Evolutionary conservation across 2,888 invertebrate species (phyloP), one percentile per base, ranked within the genome.

Genomic region (Dysmachus trigonus): DNA sequence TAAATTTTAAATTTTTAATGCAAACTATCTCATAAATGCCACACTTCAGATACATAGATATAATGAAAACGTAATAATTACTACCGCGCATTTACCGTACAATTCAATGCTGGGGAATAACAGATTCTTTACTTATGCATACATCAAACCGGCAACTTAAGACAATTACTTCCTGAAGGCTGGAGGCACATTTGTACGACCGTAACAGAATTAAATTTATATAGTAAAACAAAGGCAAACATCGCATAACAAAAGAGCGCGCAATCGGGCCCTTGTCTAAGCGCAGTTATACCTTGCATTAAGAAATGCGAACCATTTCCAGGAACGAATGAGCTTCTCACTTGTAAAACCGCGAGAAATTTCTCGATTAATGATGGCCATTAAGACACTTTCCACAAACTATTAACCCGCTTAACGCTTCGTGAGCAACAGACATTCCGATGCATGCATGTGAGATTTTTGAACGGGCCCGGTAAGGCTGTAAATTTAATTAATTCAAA

Each of bases 401-500:
- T 62, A 62, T 62, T 62, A 27, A 62, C 62, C 62, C 62, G 10
- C 62, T 62, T 62, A 62, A 62, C 22, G 62, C 62, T 62, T 27
- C 62, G 62, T 62, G 62, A 27, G 62, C 62, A 62, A 8, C 2
- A 62, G 27, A 10, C 27, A 62, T 62, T 22, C 27, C 18, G 13
- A 22, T 47, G 27, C 27, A 62, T 13, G 62, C 22, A 18, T 62
- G 62, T 62, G 27, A 22, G 27, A 6, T 18, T 62, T 62, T 62
- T 10, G 27, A 62, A 10, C 33, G 31, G 7, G n/a, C n/a, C 73
- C 33, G 73, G 73, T 18, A 31, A 31, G 15, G 73, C 73, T 15
- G 30, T 71, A 33, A 35, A 35, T 82, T 35, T 71, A 82, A 62
- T 82, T 71, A 71, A 82, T 82, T 82, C 82, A 53, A 82, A 82